These are phyloP conservation scores for Callithrix jacchus DNA, from an alignment of 2,113 vertebrate genomes.

Conservation along the genomic window DNA sequence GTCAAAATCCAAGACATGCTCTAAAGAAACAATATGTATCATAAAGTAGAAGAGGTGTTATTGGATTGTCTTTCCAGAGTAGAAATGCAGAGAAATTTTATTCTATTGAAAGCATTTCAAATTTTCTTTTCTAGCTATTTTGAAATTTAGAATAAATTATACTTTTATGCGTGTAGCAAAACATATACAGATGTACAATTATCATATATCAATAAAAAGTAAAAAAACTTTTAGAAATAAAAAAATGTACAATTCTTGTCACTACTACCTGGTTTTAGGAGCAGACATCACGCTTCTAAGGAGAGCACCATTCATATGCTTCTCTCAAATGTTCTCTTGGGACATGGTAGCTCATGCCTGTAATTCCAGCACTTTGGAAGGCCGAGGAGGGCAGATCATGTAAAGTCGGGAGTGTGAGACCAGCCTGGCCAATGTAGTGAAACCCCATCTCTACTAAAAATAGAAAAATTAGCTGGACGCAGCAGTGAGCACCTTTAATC, in stretches of 20 bases:
- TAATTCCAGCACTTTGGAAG: too few relatives aligned
- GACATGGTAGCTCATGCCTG: too few relatives aligned
- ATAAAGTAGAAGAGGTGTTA: accelerated
- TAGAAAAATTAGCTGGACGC: too few relatives aligned
- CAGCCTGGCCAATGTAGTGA: too few relatives aligned
- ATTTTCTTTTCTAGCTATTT: not conserved
- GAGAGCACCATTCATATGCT: accelerated
- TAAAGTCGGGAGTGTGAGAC: too few relatives aligned
- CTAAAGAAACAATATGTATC: accelerated
- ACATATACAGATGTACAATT: not conserved
- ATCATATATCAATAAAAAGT: not conserved
- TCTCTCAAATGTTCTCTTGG: not conserved
- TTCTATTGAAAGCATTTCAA: not conserved
- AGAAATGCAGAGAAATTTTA: not conserved
- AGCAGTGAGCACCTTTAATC: too few relatives aligned
- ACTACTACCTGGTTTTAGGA: accelerated
- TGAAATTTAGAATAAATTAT: not conserved
- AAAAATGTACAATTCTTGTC: not conserved
- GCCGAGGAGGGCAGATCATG: too few relatives aligned
- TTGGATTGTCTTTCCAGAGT: not conserved
- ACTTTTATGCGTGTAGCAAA: not conserved
- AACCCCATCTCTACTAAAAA: too few relatives aligned
- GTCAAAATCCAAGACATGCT: not conserved
- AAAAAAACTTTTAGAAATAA: too few relatives aligned
- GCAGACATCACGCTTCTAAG: accelerated